Evolutionary conservation across 1,140 invertebrate genomes (phyloP).

Genomic region (Pseudomyrmex cubaensis): DNA sequence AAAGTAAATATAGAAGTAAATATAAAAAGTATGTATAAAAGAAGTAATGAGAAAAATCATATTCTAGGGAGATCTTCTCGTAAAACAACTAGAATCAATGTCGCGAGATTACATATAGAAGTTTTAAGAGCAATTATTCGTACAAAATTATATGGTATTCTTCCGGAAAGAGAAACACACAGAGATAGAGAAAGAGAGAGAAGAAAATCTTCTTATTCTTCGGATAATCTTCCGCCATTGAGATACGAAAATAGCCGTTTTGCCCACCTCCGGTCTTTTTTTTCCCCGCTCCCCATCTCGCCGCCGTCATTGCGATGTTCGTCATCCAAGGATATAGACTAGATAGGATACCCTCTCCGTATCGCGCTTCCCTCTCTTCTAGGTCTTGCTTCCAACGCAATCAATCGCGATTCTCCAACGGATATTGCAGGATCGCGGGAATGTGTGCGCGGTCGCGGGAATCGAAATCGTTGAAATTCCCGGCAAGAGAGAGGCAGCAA

Average conservation of each 20-base stretch:
- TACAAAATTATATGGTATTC: not conserved
- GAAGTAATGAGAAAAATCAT: not conserved
- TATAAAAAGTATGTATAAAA: not conserved
- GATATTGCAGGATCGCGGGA: conserved; percentile 40
- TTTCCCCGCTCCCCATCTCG: not conserved
- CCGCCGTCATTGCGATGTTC: conserved; percentile 10
- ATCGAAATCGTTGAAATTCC: not conserved
- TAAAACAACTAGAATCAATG: not conserved
- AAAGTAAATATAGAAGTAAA: not conserved
- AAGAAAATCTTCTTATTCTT: not conserved
- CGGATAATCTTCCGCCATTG: conserved; percentile 31
- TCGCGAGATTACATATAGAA: not conserved
- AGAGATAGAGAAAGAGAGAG: too few relatives aligned
- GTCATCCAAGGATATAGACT: conserved; percentile 27
- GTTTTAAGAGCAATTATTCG: conserved; percentile 8
- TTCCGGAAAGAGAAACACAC: not conserved
- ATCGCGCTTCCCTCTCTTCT: not conserved
- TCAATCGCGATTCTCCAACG: conserved; percentile 44
- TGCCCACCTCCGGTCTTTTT: not conserved
- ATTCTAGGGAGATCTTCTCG: not conserved
- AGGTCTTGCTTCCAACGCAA: not conserved
- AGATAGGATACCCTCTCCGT: not conserved
- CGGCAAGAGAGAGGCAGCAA: conserved; percentile 1
- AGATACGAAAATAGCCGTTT: conserved; percentile 49
- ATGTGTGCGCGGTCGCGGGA: conserved; percentile 8